phyloP scores from a whole-genome alignment of 30 jellyfish, hydroid and myxozoan genomes.

The Chironex yamaguchii region DNA sequence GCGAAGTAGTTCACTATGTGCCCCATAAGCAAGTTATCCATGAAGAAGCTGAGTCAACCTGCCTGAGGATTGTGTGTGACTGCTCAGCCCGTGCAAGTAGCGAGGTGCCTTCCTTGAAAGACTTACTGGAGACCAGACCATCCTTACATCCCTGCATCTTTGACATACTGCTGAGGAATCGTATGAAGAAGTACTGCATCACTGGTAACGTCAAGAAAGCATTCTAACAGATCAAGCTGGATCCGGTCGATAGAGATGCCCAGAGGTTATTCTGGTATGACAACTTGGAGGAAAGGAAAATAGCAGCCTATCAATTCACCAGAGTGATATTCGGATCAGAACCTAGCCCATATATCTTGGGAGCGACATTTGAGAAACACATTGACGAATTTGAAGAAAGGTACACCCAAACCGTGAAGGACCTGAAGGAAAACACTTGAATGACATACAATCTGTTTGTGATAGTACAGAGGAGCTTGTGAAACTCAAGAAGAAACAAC shows the following conservation, averaged over 20 bases:
- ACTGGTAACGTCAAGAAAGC: conserved; percentile 85
- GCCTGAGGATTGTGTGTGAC: conserved; percentile 69
- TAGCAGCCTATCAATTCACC: conserved; percentile 66
- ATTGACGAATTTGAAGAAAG: conserved; percentile 31
- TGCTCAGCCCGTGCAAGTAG: conserved; percentile 60
- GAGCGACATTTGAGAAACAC: conserved; percentile 64
- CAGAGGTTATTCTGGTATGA: conserved; percentile 73
- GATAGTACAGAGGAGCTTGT: conserved; percentile 29
- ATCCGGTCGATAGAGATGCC: conserved; percentile 73
- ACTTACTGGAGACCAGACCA: conserved; percentile 85
- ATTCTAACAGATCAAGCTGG: conserved; percentile 68
- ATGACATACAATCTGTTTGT: conserved; percentile 38
- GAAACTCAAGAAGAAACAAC: conserved; percentile 72
- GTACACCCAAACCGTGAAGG: conserved; percentile 21
- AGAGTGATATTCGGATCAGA: conserved; percentile 69
- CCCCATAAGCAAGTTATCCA: conserved; percentile 84
- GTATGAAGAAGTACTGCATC: conserved; percentile 63
- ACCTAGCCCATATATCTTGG: conserved; percentile 70
- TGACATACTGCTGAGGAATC: conserved; percentile 71
- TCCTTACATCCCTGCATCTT: conserved; percentile 69
- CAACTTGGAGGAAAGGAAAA: conserved; percentile 47
- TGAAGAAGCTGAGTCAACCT: conserved; percentile 67
- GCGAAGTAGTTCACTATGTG: conserved; percentile 58
- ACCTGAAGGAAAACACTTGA: conserved; percentile 32
- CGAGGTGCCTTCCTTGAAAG: conserved; percentile 76